Percentiles rank a stretch among this genome's conserved stretches.
Conservation (phyloP, 2,888 invertebrate genomes). For the Metacarcinus magister region DNA sequence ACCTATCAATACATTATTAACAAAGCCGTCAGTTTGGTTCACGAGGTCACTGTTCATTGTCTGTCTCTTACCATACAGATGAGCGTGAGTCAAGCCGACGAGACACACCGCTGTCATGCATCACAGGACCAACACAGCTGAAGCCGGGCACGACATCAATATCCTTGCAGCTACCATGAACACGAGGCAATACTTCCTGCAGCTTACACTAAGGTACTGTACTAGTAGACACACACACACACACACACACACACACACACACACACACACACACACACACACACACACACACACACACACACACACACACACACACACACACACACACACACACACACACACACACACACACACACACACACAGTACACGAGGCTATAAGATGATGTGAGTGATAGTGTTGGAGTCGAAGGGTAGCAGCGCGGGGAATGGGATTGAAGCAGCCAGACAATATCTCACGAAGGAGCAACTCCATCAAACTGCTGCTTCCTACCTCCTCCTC, state of each 20-base stretch:
- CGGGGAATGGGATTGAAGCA: conserved; percentile 2
- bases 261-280: neutral
- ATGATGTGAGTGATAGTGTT: neutral
- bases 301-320: neutral
- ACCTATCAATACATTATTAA: neutral
- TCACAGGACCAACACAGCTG: neutral
- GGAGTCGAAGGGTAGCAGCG: neutral
- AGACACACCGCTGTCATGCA: neutral
- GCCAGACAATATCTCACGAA: conserved; percentile 16
- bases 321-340: neutral
- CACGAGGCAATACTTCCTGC: neutral
- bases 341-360: neutral
- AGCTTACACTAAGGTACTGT: neutral
- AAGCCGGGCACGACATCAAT: neutral
- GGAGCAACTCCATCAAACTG: conserved; percentile 13
- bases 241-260: neutral
- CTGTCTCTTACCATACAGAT: neutral
- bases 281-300: too few species aligned
- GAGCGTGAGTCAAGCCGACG: neutral
- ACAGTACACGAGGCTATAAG: neutral
- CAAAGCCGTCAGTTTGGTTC: neutral
- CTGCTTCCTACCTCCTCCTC: neutral
- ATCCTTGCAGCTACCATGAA: neutral
- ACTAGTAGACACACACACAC: neutral
- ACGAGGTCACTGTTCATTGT: neutral